These are phyloP conservation scores for Gracilinanus agilis DNA, from an alignment of 2,113 vertebrate genomes.

Conservation along the genomic window DNA sequence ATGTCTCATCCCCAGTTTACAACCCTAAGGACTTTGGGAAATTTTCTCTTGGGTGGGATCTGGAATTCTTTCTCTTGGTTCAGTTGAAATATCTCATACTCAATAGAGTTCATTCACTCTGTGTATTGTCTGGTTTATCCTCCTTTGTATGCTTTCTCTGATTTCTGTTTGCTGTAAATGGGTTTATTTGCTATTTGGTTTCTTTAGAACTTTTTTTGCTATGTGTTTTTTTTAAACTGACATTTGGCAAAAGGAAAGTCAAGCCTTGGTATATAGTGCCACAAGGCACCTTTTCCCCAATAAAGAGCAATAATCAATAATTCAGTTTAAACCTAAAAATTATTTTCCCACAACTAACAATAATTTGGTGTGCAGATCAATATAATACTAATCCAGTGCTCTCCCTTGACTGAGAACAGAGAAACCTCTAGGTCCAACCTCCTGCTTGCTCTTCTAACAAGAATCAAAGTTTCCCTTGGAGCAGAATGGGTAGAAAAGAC, in stretches of 20 bases:
- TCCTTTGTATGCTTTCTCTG: neutral
- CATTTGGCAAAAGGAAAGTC: neutral
- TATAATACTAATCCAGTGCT: neutral
- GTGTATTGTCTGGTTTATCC: neutral
- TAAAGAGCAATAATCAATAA: neutral
- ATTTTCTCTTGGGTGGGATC: neutral
- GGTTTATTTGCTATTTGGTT: neutral
- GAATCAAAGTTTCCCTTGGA: neutral
- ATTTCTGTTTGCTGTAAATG: neutral
- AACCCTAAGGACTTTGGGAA: neutral
- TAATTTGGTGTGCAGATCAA: neutral
- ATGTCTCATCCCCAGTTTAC: neutral
- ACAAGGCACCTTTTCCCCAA: neutral
- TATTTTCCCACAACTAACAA: neutral
- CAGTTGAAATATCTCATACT: neutral
- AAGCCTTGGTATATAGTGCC: neutral
- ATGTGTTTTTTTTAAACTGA: neutral
- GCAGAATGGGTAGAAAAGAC: neutral
- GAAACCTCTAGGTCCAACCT: neutral
- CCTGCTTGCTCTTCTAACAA: neutral
- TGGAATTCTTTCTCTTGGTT: neutral
- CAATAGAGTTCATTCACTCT: neutral
- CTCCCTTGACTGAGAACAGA: neutral
- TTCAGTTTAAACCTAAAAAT: neutral
- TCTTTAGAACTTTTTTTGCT: neutral